Evolutionary conservation across 2,113 vertebrate genomes (phyloP), one percentile per base, ranked within the genome.

Genomic region (Indicator maculatus): DNA sequence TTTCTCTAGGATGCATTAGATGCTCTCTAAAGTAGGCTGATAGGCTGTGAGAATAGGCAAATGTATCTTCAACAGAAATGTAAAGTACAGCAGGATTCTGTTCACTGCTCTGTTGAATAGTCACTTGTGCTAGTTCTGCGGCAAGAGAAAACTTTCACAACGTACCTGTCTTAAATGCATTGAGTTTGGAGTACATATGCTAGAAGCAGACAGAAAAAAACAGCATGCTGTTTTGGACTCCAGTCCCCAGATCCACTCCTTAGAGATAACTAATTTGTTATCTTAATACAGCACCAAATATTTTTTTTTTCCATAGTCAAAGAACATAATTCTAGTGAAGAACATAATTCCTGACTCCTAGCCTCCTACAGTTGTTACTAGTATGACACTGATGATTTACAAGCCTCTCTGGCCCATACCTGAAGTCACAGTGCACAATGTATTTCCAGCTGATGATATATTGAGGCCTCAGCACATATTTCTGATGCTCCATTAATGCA

Each of bases 141-240:
- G 27, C 1, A 0, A 61, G 12, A 4, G 33, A 75, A 47, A 84
- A 6, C 28, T 69, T 66, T 16, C 61, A 26, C 8, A 15, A 60
- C 50, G 15, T 3, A 27, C 16, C 31, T 7, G 0, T 50, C 18
- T 67, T 58, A 69, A 73, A 61, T 9, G 2, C 0, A 0, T 9
- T 7, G 18, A 47, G 39, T 52, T 78, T 69, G 41, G 16, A 79
- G 26, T 31, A 11, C 12, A 17, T 55, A 71, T 39, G 18, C 36
- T 56, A 18, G 45, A 81, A 74, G 16, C 4, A 93, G 36, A 60
- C 19, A 74, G 36, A 83, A 7, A 4, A 41, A 85, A 64, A 69
- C 16, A 67, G 1, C 16, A 11, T 8, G 8, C 12, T 56, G 31
- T 39, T 89, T 64, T 69, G 59, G 19, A 38, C 21, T 82, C 28